Percentiles rank a stretch among this genome's conserved stretches.
These are phyloP conservation scores for Columbina picui DNA, from an alignment of 2,113 vertebrate genomes.

Conservation along the genomic window DNA sequence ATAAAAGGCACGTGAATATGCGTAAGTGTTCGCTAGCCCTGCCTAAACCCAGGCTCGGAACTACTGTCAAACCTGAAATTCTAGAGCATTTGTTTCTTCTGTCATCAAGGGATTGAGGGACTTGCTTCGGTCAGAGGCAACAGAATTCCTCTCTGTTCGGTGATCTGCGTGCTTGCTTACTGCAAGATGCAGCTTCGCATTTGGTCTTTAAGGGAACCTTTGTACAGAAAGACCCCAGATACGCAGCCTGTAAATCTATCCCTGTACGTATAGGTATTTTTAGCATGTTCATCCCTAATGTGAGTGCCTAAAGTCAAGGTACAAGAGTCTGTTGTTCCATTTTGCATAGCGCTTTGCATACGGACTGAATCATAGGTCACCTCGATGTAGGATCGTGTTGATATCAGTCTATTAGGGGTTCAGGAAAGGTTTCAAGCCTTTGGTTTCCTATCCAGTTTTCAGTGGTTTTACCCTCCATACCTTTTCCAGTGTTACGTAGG, in stretches of 20 bases:
- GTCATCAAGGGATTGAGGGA: not conserved
- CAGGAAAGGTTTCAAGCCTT: not conserved
- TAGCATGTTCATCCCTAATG: conserved; percentile 29
- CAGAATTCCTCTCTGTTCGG: not conserved
- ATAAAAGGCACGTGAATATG: conserved; percentile 41
- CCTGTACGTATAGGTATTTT: conserved; percentile 13
- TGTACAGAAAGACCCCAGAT: not conserved
- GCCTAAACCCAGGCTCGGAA: not conserved
- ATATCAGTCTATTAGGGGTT: not conserved
- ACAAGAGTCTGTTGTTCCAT: conserved; percentile 19
- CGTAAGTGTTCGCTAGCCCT: conserved; percentile 10
- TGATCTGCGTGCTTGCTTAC: not conserved
- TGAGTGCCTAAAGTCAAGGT: conserved; percentile 31
- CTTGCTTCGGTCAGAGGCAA: not conserved
- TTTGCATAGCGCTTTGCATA: conserved; percentile 42
- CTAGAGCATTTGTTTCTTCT: conserved; percentile 18
- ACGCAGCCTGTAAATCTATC: conserved; percentile 44
- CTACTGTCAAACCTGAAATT: conserved; percentile 23
- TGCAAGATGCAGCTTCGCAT: not conserved
- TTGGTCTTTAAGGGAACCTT: conserved; percentile 33
- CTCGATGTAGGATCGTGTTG: not conserved
- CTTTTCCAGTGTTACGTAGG: not conserved
- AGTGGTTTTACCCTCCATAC: not conserved
- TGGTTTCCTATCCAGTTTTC: conserved; percentile 6
- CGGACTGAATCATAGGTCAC: conserved; percentile 16